Base-by-base conservation (phyloP, 2,888 invertebrate species). In the Lasioglossum lativentre region DNA sequence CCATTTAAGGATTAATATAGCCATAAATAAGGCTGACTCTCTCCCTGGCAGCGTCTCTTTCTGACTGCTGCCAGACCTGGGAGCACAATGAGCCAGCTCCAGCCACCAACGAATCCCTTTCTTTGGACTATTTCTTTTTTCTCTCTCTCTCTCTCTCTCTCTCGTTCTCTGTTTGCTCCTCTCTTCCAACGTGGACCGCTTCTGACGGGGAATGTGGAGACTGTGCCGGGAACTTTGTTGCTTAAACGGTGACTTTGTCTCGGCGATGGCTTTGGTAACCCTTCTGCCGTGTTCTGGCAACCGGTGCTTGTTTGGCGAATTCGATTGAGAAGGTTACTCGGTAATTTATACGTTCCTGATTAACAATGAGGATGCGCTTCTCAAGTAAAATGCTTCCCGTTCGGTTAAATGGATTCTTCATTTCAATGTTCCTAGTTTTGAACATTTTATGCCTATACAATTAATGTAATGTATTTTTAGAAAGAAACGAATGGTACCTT, bases 1-100 rank as follows among this genome's bases (percentile, higher is more conserved):
- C 94, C 94, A 94, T 95, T 95, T 95, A 95, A 95, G 95, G 95
- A 95, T 95, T 95, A 95, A 95, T 95, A 95, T 93, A 94, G 94
- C 94, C 94, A 95, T 95, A 95, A 95, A 95, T 95, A 94, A 92
- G 83, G 40, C 88, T 86, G 90, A 85, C 86, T 90, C 77, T 76
- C 52, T 72, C 78, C 74, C 78, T 56, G 79, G 34, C 80, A 80
- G 79, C 73, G 77, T 86, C 83, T 87, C 82, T 66, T 77, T 70
- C 80, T 68, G 85, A 77, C 85, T 79, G 72, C 77, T 72, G 73
- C 81, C 78, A 81, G 83, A 71, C 79, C 75, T 47, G 63, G 16
- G 77, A 63, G 59, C 75, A 88, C 88, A 88, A 88, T 88, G 89
- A 80, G 68, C 74, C 38, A 78, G 66, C 85, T 73, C 30, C 83